These are phyloP conservation scores for Pantherophis vulpinus DNA, from an alignment of 2,797 vertebrate species.

Conservation along the genomic window DNA sequence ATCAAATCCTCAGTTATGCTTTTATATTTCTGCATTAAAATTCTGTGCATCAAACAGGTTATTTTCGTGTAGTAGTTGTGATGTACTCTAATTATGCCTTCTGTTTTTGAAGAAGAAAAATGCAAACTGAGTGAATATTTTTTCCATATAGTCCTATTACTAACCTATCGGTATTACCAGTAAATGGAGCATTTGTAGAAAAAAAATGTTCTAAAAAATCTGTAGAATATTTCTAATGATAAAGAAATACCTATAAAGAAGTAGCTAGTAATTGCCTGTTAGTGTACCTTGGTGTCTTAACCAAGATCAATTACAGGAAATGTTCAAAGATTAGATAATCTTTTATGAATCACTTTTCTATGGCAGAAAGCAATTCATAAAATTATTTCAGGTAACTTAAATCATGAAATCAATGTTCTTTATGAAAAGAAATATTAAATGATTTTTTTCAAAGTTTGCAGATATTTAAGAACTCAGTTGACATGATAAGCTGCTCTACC, in stretches of 20 bases:
- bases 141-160: slow-evolving; percentile 63
- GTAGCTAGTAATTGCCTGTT: neutral
- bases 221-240: neutral
- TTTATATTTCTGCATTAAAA: slow-evolving; percentile 71
- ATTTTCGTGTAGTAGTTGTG: slow-evolving; percentile 65
- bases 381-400: neutral
- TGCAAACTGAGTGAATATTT: slow-evolving; percentile 79
- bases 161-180: neutral
- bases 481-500: neutral
- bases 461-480: too few relatives aligned
- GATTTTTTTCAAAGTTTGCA: neutral
- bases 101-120: slow-evolving; percentile 62
- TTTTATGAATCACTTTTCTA: neutral
- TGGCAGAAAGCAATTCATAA: neutral
- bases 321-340: neutral
- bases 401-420: neutral
- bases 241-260: neutral
- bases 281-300: neutral
- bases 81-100: slow-evolving; percentile 62
- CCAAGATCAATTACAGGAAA: neutral
- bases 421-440: neutral
- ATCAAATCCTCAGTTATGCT: slow-evolving; percentile 66
- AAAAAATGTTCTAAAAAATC: slow-evolving; percentile 1
- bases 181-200: neutral
- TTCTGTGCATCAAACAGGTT: slow-evolving; percentile 77